Evolutionary conservation across 2,113 vertebrate genomes (phyloP), one percentile per base, ranked within the genome.

Genomic region (Platanista minor): DNA sequence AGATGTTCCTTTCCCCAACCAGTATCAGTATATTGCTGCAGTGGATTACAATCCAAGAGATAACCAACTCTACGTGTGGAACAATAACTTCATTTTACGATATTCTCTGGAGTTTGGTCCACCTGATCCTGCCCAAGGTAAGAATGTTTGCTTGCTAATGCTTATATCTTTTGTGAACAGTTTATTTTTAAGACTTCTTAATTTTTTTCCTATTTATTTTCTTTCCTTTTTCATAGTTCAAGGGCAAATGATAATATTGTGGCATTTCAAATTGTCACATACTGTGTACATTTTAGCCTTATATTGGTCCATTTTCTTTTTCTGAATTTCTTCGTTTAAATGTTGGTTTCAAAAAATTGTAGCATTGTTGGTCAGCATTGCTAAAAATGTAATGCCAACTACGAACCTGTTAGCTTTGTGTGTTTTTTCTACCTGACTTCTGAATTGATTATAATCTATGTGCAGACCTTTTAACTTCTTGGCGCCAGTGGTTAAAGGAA

Each of bases 1-100:
- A 86, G 99, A 99, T 86, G 98, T 99, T 97, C 99, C 99, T 94
- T 99, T 99, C 98, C 99, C 99, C 98, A 99, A 99, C 98, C 99
- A 99, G 98, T 99, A 99, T 98, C 99, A 99, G 98, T 99, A 99
- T 97, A 99, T 99, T 39, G 99, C 99, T 29, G 99, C 99, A 83
- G 99, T 99, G 99, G 99, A 99, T 99, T 99, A 99, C 98, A 99
- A 99, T 98, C 99, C 99, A 77, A 98, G 99, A 98, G 99, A 99
- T 98, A 99, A 99, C 98, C 99, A 99, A 94, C 99, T 99, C 3
- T 99, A 99, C 8, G 99, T 99, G 88, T 99, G 99, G 99, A 99
- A 99, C 99, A 99, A 99, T 98, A 99, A 99, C 98, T 99, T 99
- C 98, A 99, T 99, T 98, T 99, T 99, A 98, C 98, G 99, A 93